A percentile compares a stretch with the other conserved stretches of the same genome.
These are phyloP conservation scores for Drosophila dives DNA, from an alignment of 2,888 invertebrate species.

Conservation along the genomic window DNA sequence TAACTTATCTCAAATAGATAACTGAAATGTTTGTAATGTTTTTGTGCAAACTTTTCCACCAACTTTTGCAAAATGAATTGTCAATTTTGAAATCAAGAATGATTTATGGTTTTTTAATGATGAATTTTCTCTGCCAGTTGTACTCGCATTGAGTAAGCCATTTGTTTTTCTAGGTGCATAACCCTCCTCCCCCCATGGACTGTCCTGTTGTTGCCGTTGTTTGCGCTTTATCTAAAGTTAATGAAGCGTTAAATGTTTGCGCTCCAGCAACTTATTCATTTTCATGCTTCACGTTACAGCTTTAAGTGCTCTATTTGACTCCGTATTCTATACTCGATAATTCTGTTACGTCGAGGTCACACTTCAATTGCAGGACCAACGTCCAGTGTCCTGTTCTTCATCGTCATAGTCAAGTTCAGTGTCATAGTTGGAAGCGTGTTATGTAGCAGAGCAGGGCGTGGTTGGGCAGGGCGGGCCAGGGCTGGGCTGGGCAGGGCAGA, in stretches of 20 bases:
- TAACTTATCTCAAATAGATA: neutral
- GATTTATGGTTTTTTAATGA: neutral
- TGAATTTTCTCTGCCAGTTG: neutral
- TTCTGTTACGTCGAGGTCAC: constrained; percentile 52
- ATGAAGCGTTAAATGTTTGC: constrained; percentile 81
- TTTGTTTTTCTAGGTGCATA: neutral
- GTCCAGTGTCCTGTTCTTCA: constrained; percentile 9
- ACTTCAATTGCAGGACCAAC: constrained; percentile 53
- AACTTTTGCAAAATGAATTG: neutral
- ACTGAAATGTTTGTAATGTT: neutral
- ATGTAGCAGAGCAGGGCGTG: constrained; percentile 31
- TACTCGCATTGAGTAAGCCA: neutral
- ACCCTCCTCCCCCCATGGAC: neutral
- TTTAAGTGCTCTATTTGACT: constrained; percentile 77
- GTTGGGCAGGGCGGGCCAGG: too few species aligned
- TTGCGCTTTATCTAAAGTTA: constrained; percentile 75
- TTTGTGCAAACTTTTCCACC: neutral
- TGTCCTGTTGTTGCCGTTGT: constrained; percentile 1
- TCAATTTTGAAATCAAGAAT: neutral
- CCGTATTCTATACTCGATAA: constrained; percentile 14
- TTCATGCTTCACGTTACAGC: constrained; percentile 75
- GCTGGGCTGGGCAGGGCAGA: neutral
- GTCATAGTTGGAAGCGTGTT: constrained; percentile 42
- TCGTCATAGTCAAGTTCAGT: constrained; percentile 61
- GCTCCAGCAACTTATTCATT: constrained; percentile 78